phyloP scores from a whole-genome alignment of 2,113 vertebrate species.

The Rhabdomys dilectus region DNA sequence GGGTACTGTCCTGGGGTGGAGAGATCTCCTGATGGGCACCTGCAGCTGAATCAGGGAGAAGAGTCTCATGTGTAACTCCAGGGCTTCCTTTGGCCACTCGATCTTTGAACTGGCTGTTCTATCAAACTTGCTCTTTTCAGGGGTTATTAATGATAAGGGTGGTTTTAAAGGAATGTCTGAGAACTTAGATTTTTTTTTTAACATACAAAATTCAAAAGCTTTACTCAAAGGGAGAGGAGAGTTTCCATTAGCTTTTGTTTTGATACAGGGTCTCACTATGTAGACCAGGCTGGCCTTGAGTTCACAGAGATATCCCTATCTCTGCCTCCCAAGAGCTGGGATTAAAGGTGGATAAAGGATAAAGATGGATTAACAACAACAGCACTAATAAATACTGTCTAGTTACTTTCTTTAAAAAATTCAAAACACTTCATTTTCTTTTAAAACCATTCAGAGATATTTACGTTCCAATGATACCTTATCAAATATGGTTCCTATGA shows the following conservation, averaged over 20 bases:
- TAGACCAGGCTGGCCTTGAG: background rate
- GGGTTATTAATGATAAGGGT: conserved; percentile 9
- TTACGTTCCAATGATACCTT: background rate
- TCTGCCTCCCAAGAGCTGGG: background rate
- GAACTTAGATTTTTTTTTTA: conserved; percentile 33
- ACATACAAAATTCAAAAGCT: conserved; percentile 5
- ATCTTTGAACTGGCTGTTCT: conserved; percentile 16
- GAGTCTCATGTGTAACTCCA: background rate
- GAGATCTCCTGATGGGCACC: background rate
- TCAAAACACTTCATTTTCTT: background rate
- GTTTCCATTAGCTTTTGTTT: background rate
- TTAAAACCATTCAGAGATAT: background rate
- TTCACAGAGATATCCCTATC: background rate
- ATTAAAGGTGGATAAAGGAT: background rate
- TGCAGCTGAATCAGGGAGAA: conserved; percentile 45
- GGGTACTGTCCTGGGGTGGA: background rate
- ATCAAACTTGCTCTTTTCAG: conserved; percentile 2
- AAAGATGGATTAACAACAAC: conserved; percentile 6
- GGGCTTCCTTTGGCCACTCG: conserved; percentile 26
- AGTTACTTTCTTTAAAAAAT: conserved; percentile 18
- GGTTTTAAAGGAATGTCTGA: conserved; percentile 43
- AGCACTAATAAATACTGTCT: conserved; percentile 31
- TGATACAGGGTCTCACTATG: background rate
- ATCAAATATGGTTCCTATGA: background rate
- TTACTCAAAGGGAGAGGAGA: conserved; percentile 1